Evolutionary conservation across 2,797 vertebrate genomes (phyloP), one percentile per base, ranked within the genome.

Genomic region (Squalus acanthias): DNA sequence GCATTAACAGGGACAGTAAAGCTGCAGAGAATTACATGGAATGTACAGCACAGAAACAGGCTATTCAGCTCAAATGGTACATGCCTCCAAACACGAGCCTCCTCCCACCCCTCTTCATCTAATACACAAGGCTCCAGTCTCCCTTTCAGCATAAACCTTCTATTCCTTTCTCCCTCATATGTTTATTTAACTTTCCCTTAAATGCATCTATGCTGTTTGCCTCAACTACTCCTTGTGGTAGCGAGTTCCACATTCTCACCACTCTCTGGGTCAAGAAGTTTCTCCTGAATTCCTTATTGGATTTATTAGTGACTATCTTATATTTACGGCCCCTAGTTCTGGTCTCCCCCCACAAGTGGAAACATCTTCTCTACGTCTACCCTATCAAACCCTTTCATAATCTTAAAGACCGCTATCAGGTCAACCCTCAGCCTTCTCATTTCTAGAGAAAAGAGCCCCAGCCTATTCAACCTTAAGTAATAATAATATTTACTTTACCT

Each of bases 401-500:
- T 65, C 7, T 91, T 22, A 65, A 67, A n/a, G n/a, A 22, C 63
- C n/a, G 9, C 63, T 22, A 93, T 67, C 17, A 67, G 63, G 33
- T 22, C n/a, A 29, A 10, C 0, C 85, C 24, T 91, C 57, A 63
- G 29, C 57, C 13, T 91, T 67, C 33, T 22, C 39, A 3, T 22
- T 67, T 46, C 9, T 46, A 93, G 7, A 67, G 65, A 93, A 24
- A 67, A 93, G 12, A 65, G 29, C 57, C 29, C 26, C 10, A 63
- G n/a, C 6, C 91, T 93, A 33, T 20, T 67, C n/a, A 93, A 65
- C 67, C 15, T 93, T 67, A 46, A 67, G 79, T 82, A 46, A 8
- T 82, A 82, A 93, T 69, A 69, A 46, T 22, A 93, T 67, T 91
- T 53, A 95, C 63, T 97, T 96, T 97, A 99, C 99, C 99, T 99